Conservation (phyloP, 2,113 vertebrate genomes). For the Callocephalon fimbriatum region DNA sequence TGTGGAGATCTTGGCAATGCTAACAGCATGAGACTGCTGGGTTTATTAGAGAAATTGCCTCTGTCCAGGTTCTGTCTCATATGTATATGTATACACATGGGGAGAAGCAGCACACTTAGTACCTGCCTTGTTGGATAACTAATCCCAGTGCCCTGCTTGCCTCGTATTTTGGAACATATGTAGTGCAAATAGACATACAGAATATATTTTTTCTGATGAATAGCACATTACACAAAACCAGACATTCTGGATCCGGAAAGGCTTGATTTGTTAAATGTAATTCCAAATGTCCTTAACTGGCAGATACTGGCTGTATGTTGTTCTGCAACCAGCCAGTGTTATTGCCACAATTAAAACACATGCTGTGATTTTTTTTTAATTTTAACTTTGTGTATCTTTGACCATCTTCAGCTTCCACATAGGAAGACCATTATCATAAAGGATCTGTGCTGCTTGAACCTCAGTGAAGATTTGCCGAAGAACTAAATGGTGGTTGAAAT, state of each 20-base stretch:
- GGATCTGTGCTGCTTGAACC: neutral
- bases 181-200: neutral
- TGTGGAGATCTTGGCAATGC: neutral
- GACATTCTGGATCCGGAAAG: neutral
- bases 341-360: neutral
- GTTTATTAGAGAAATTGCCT: neutral
- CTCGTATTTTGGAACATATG: neutral
- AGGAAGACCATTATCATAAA: accelerated
- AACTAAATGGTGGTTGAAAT: neutral
- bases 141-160: neutral
- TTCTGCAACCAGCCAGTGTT: neutral
- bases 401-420: neutral
- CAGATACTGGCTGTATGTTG: neutral
- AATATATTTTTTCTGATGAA: neutral
- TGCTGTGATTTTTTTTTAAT: neutral
- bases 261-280: neutral
- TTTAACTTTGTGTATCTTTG: neutral
- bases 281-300: neutral
- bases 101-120: neutral
- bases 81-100: neutral
- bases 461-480: neutral
- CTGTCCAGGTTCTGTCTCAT: neutral
- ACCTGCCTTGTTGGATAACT: neutral
- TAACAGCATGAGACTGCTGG: neutral
- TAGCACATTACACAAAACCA: neutral